Evolutionary conservation across 1,140 invertebrate genomes (phyloP), one percentile per base, ranked within the genome.

Genomic region (Apis cerana): DNA sequence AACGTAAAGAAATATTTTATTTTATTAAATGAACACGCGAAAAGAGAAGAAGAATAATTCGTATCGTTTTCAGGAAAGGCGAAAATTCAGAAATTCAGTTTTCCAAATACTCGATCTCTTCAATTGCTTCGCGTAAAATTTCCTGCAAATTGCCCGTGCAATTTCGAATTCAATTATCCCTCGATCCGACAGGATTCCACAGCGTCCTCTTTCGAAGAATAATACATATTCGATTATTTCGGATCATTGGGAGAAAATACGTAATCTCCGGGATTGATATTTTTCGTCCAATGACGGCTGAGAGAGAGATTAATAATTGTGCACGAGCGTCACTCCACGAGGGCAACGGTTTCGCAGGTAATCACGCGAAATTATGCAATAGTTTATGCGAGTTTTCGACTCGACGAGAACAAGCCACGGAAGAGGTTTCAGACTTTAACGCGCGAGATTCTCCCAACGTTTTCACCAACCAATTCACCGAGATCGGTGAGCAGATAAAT

Each of bases 351-450:
- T 23, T 27, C 61, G 23, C 12, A 11, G 48, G 43, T 52, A 69
- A 69, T 69, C 67, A 17, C 67, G 19, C 48, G 67, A 50, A 69
- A 69, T 69, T 69, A 52, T 50, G 67, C 67, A 69, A 69, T 19
- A 9, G 23, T 23, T 64, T 27, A 64, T 15, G 67, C 21, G 67
- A 43, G 67, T 69, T 69, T 69, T 50, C 61, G 61, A 43, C 33
- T 64, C 61, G 61, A 27, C 61, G 61, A 13, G 61, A 27, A 12
- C 59, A 48, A 50, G 43, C 52, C 67, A 33, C 67, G 67, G 48
- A 69, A 69, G 67, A 69, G 33, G 13, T 64, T 27, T 27, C 61
- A 27, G 12, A 27, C 23, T 23, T 64, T 27, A 27, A 64, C 33
- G 33, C 59, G 59, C 27, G 65, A 43, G 15, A 69, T 48, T 50